phyloP scores from a whole-genome alignment of 2,797 vertebrate species.

The Rhinogobio ventralis region DNA sequence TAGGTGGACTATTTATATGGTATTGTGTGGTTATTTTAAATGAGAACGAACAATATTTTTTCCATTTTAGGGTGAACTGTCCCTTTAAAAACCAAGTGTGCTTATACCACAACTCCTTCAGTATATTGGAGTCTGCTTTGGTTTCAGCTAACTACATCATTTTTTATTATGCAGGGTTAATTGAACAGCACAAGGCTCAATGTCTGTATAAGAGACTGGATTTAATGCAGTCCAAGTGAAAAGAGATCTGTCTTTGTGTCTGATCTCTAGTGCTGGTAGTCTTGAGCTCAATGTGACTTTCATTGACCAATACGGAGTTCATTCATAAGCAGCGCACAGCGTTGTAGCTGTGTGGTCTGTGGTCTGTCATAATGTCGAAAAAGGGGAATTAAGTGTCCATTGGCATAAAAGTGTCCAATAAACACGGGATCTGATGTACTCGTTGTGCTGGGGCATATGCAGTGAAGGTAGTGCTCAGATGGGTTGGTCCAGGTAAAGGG shows the following conservation, averaged over 20 bases:
- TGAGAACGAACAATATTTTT: neutral
- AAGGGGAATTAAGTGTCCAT: neutral
- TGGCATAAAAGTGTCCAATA: neutral
- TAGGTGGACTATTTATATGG: neutral
- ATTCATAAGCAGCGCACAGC: constrained; percentile 4
- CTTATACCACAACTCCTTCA: neutral
- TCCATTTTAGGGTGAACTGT: neutral
- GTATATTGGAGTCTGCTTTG: neutral
- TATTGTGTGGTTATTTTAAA: neutral
- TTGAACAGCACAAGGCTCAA: neutral
- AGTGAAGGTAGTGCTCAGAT: neutral
- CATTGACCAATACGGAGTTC: constrained; percentile 3
- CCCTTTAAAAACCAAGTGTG: neutral
- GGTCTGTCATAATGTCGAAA: neutral
- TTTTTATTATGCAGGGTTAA: neutral
- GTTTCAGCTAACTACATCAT: neutral
- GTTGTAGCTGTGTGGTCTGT: neutral
- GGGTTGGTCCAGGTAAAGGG: neutral
- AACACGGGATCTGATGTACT: neutral
- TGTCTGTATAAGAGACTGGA: constrained; percentile 5
- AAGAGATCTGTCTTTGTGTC: constrained; percentile 28
- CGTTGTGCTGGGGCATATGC: neutral
- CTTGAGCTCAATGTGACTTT: constrained; percentile 26
- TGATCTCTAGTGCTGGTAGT: constrained; percentile 5
- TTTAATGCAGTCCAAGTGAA: constrained; percentile 32